phyloP scores from a whole-genome alignment of 2,888 invertebrate genomes.

The Drosophila melanosoma region DNA sequence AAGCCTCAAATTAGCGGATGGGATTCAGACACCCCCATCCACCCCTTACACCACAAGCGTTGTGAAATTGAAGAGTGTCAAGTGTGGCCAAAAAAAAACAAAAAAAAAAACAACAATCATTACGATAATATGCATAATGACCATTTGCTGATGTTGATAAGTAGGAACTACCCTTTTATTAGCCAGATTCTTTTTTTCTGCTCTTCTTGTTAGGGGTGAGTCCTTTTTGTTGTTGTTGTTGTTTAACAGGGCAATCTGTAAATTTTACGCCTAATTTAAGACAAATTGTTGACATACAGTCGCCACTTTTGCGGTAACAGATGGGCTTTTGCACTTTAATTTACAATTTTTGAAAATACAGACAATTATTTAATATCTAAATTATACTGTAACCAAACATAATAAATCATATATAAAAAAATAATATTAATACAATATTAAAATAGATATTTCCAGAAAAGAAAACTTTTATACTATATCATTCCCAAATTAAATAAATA shows the following conservation, averaged over 20 bases:
- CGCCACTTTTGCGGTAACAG: constrained; percentile 44
- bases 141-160: constrained; percentile 39
- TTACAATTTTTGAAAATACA: neutral
- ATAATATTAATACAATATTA: neutral
- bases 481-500: neutral
- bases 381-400: neutral
- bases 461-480: neutral
- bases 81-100: constrained; percentile 41
- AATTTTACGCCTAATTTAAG: constrained; percentile 84
- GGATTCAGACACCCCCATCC: constrained; percentile 25
- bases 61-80: constrained; percentile 55
- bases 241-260: constrained; percentile 72
- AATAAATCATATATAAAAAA: neutral
- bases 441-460: neutral
- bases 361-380: neutral
- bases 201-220: constrained; percentile 33
- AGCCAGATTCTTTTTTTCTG: constrained; percentile 16
- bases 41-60: neutral
- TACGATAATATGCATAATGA: constrained; percentile 56
- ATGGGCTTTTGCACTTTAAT: neutral
- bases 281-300: constrained; percentile 81
- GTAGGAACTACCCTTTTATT: constrained; percentile 73
- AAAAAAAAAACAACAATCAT: constrained; percentile 14
- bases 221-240: constrained; percentile 33
- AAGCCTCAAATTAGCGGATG: constrained; percentile 66